Evolutionary conservation across 64 coral and sea anemone species (phyloP).

Genomic region (Trachythela sp.): DNA sequence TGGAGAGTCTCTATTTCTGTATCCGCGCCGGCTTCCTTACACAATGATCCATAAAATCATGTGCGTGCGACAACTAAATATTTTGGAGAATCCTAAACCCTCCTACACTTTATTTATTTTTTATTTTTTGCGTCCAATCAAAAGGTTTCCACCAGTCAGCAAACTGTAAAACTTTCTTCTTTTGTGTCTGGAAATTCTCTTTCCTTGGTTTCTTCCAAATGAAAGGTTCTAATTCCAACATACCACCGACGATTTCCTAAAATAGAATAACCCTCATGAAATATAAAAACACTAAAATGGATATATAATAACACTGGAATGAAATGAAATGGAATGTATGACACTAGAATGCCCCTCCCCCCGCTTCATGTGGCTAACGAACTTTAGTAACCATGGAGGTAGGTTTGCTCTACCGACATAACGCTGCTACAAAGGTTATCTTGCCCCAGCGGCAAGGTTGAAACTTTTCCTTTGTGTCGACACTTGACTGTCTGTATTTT

Average conservation of each 20-base stretch:
- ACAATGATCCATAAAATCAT: too few relatives aligned
- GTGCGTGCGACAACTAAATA: too few relatives aligned
- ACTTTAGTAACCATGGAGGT: too few relatives aligned
- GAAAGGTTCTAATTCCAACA: constrained; percentile 84
- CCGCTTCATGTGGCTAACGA: not conserved
- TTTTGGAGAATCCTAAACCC: not conserved
- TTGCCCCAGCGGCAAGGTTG: too few relatives aligned
- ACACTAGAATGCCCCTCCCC: too few relatives aligned
- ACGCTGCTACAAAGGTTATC: not conserved
- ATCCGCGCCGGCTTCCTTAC: too few relatives aligned
- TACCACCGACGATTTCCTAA: constrained; percentile 91
- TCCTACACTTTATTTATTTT: constrained; percentile 33
- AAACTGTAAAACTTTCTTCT: constrained; percentile 87
- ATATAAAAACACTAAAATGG: too few relatives aligned
- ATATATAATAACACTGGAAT: too few relatives aligned
- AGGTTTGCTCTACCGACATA: not conserved
- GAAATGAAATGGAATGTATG: too few relatives aligned
- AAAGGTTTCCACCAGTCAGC: constrained; percentile 96
- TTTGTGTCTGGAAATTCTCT: constrained; percentile 90
- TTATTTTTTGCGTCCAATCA: constrained; percentile 83
- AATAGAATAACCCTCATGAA: too few relatives aligned
- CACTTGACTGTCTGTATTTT: not conserved
- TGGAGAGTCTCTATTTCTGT: too few relatives aligned
- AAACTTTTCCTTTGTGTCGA: not conserved
- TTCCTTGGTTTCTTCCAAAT: constrained; percentile 78